Evolutionary conservation across 2,888 invertebrate genomes (phyloP), one percentile per base, ranked within the genome.

Genomic region (Herminia tarsipennalis): DNA sequence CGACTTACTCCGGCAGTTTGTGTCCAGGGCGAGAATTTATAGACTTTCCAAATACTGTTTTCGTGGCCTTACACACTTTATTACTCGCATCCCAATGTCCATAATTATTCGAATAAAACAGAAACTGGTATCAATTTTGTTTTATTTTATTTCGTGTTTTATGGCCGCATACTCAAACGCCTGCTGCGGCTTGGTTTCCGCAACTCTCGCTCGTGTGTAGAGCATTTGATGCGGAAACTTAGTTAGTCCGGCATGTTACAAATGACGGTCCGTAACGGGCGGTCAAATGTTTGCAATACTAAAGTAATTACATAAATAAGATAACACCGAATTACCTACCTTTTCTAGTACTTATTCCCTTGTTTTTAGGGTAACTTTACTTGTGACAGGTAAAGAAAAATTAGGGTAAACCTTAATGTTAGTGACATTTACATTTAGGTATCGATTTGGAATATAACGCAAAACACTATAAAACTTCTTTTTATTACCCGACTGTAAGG

Each of bases 141-240:
- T 55, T 54, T 48, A 49, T 43, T 58, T 44, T 51, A 44, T 54
- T 43, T 54, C 13, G 48, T 59, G 47, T 61, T 64, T 61, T 49
- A 55, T 55, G 60, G 58, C 65, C 61, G 17, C 44, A 27, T 47
- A 25, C 46, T 35, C 27, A 43, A 43, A 56, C 46, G 64, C 45
- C 59, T 63, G 44, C 41, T 64, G 67, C 18, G 46, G 48, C 50
- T 28, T 40, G 49, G 32, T 48, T 47, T 37, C 46, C 56, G 34
- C 37, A 62, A 50, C 45, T 54, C 40, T n/a, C 45, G 16, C 46
- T 51, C 48, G 51, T 63, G 50, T 63, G 64, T 65, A 45, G 54
- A 64, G 48, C 55, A 63, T 70, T 70, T 71, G 68, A 71, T 68
- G 66, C 55, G 66, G 67, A 74, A 72, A 72, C 74, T 70, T 64